Base-by-base conservation (phyloP, 2,888 invertebrate species). In the Sarcophaga subvicina region DNA sequence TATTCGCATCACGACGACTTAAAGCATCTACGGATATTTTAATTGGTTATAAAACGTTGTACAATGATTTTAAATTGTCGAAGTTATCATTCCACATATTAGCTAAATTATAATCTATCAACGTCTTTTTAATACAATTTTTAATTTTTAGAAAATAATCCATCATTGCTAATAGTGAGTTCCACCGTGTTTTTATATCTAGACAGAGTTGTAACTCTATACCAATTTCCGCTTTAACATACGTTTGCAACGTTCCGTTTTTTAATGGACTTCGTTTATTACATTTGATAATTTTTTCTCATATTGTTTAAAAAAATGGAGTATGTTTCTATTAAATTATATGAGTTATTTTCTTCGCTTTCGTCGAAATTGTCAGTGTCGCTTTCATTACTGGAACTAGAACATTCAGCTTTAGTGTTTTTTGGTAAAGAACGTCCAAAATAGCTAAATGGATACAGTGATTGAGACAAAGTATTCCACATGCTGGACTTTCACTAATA, bases 271-370 rank as follows among this genome's bases (percentile, higher is more conserved):
- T 37, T 37, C 37, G 37, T 37, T 69, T 69, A 12, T 22, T 69
- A 69, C 4, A 10, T 69, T 69, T 69, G 45, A 49, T 47, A 47
- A 47, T 69, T 47, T 69, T 69, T 69, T 20, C 69, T 69, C 6
- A 12, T 2, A 20, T 69, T 69, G 20, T 20, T 47, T 47, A 47
- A 47, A 47, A 69, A 12, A 47, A 11, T 47, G 6, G 69, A 8
- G n/a, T 69, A 69, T 67, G 4, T n/a, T 59, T 12, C 14, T 59
- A 59, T 59, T 17, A 59, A 4, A 59, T 59, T 17, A 59, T n/a
- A 59, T 12, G 62, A 17, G 37, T 37, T 37, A 37, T 37, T 37
- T 37, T 6, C 37, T 37, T 37, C 37, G 6, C 6, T 37, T 63
- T 63, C 20, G 20, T 63, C 62, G 20, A n/a, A 63, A 20, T 63